These are phyloP conservation scores for Ecdyonurus torrentis DNA, from an alignment of 2,888 invertebrate species.

Conservation along the genomic window DNA sequence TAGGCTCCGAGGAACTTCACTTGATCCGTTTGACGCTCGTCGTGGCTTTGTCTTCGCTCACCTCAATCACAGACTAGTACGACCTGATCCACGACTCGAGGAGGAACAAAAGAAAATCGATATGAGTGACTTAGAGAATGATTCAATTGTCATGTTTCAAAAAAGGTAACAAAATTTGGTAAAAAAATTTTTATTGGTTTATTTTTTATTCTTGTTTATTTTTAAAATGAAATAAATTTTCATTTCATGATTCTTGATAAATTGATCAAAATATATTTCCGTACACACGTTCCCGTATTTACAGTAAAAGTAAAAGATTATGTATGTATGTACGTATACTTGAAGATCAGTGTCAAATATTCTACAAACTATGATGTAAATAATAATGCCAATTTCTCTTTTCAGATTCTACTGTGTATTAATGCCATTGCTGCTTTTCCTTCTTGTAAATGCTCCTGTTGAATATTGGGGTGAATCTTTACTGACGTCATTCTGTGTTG, in stretches of 20 bases:
- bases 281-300: too few species aligned
- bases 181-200: too few species aligned
- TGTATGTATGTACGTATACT: too few species aligned
- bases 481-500: constrained; percentile 39
- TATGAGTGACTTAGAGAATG: constrained; percentile 60
- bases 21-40: constrained; percentile 64
- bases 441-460: constrained; percentile 55
- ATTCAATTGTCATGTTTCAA: constrained; percentile 67
- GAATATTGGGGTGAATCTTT: constrained; percentile 64
- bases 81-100: constrained; percentile 46
- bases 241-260: too few species aligned
- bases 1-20: constrained; percentile 52
- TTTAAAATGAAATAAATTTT: too few species aligned
- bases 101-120: constrained; percentile 48
- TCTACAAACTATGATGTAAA: too few species aligned
- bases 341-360: too few species aligned
- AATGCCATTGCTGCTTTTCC: constrained; percentile 41
- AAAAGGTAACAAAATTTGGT: too few species aligned
- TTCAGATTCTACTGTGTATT: constrained; percentile 52
- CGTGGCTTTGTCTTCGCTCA: constrained; percentile 72
- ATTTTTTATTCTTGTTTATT: too few species aligned
- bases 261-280: too few species aligned
- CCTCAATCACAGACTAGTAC: constrained; percentile 47
- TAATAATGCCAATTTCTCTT: too few species aligned
- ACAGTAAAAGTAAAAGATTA: too few species aligned